phyloP scores from a whole-genome alignment of 2,113 vertebrate genomes.

The Scartelaos histophorus region DNA sequence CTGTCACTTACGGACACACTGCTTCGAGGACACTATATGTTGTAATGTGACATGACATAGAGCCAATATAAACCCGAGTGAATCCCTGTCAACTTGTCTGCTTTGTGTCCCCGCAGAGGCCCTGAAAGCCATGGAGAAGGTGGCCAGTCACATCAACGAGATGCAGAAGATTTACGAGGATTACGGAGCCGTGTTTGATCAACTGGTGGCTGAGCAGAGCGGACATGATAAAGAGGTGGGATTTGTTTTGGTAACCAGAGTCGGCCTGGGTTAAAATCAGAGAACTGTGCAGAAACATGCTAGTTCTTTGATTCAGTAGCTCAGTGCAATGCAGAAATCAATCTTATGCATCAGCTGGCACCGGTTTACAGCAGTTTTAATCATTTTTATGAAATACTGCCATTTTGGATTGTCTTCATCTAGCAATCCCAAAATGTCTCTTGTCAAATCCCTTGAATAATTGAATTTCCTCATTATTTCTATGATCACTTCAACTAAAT shows the following conservation, averaged over 20 bases:
- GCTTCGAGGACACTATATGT: neutral
- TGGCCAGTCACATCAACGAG: constrained; percentile 98
- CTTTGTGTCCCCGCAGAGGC: constrained; percentile 81
- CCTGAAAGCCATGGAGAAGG: constrained; percentile 97
- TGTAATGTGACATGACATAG: neutral
- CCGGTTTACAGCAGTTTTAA: neutral
- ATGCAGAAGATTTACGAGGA: constrained; percentile 99
- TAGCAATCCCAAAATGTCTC: neutral
- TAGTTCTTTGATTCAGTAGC: neutral
- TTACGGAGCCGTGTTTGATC: constrained; percentile 94
- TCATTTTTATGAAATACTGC: neutral
- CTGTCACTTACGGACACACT: constrained; percentile 2
- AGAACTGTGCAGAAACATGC: neutral
- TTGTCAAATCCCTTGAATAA: neutral
- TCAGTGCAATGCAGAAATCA: neutral
- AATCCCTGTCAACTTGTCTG: constrained; percentile 11
- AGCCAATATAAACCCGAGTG: neutral
- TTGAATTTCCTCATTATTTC: neutral
- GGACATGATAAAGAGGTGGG: constrained; percentile 89
- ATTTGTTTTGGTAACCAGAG: neutral
- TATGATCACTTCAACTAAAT: neutral
- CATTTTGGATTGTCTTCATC: no score
- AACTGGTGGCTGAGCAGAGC: constrained; percentile 91
- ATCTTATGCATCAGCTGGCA: neutral
- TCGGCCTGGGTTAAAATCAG: neutral